Evolutionary conservation across 2,888 invertebrate species (phyloP).

Genomic region (Sarcophaga rosellei): DNA sequence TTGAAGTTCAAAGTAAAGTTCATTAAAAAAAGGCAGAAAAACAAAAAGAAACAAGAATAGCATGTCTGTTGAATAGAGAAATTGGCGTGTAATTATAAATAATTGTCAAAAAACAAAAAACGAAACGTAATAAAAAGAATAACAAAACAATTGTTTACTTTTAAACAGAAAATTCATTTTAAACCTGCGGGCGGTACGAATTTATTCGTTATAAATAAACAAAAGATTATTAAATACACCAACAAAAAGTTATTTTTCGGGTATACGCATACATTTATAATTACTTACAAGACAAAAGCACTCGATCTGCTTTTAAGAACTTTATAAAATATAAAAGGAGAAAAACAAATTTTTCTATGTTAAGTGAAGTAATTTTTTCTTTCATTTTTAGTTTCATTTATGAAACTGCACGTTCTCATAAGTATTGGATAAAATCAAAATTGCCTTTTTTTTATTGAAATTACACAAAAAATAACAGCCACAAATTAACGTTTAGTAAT

Average conservation of each 20-base stretch:
- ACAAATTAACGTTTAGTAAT: constrained; percentile 43
- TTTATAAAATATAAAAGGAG: no score
- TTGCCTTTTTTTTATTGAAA: background rate
- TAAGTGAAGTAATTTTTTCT: background rate
- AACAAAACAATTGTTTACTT: no score
- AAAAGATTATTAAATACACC: background rate
- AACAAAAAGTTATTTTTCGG: background rate
- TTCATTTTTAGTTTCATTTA: background rate
- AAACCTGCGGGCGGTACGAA: constrained; percentile 43
- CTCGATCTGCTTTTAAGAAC: no score
- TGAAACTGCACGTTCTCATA: background rate
- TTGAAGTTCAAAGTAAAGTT: constrained; percentile 60
- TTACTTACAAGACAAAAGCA: no score
- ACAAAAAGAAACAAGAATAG: background rate
- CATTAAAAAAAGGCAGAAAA: constrained; percentile 29
- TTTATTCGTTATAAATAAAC: constrained; percentile 5
- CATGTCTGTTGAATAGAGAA: constrained; percentile 5
- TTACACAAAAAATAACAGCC: background rate
- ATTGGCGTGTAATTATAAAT: constrained; percentile 35
- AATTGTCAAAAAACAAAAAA: constrained; percentile 24
- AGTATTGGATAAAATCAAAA: constrained; percentile 10
- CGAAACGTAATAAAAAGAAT: no score
- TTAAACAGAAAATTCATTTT: background rate
- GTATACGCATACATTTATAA: no score
- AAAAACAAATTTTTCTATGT: no score